Percentiles rank a stretch among this genome's conserved stretches.
phyloP scores from a whole-genome alignment of 2,888 invertebrate genomes.

The Agriopis leucophaearia region DNA sequence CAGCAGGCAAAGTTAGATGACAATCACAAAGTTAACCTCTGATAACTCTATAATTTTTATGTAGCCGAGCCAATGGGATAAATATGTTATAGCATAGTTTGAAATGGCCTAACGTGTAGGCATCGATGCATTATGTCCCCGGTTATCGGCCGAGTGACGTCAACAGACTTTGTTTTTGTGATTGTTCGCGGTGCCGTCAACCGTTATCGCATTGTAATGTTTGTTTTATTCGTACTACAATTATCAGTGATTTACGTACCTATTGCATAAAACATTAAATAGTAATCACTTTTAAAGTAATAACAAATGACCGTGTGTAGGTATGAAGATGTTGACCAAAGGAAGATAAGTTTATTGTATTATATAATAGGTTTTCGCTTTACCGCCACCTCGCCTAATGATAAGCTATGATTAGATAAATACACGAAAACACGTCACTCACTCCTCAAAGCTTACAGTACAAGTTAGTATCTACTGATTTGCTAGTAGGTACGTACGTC shows the following conservation, averaged over 20 bases:
- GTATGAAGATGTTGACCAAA: too few relatives aligned
- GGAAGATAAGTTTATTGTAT: too few relatives aligned
- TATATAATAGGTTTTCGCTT: too few relatives aligned
- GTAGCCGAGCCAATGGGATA: too few relatives aligned
- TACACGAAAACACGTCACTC: too few relatives aligned
- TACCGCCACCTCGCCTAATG: too few relatives aligned
- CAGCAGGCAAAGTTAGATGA: background rate
- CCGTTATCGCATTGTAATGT: conserved; percentile 35
- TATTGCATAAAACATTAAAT: conserved; percentile 16
- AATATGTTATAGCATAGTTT: background rate
- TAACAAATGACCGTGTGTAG: background rate
- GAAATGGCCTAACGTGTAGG: background rate
- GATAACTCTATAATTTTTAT: too few relatives aligned
- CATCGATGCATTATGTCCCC: conserved; percentile 28
- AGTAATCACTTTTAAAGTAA: background rate
- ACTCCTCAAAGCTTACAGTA: too few relatives aligned
- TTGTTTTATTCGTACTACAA: conserved; percentile 20
- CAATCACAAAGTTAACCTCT: too few relatives aligned
- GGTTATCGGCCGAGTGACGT: conserved; percentile 55
- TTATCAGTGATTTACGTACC: conserved; percentile 13
- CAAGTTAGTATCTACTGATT: too few relatives aligned
- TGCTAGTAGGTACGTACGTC: too few relatives aligned
- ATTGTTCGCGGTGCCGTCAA: conserved; percentile 46
- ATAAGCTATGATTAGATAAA: too few relatives aligned
- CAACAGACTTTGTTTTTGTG: conserved; percentile 46